Base-by-base conservation (phyloP, 2,113 vertebrate species). In the Heliornis fulica region DNA sequence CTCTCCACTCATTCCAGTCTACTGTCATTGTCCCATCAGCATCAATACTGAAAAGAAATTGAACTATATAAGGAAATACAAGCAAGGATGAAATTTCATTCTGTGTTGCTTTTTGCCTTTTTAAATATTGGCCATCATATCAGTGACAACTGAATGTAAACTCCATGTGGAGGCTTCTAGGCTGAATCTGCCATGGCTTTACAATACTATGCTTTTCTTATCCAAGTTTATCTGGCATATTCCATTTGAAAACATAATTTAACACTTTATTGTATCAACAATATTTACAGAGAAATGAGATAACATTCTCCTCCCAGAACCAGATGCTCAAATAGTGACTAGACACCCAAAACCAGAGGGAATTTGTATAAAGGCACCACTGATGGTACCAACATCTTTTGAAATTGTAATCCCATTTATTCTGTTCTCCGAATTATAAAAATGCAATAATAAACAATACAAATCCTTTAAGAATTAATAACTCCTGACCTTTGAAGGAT, bases 1-100 rank as follows among this genome's bases (percentile, higher is more conserved):
- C 98, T 60, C 98, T 98, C 99, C 99, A 99, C 83, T 99, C 99
- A 68, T 99, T 99, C 99, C 99, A 99, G 96, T 99, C 99, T 38
- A 99, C 98, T 87, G 99, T 98, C 98, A 99, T 99, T 23, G 98
- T 99, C 29, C 99, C 99, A 81, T 99, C 98, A 54, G 98, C 98
- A 97, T 99, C 99, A 89, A 99, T 99, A 94, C 99, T 99, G 95
- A 53, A 96, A 90, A 94, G 36, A 70, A 94, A 94, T 77, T 8
- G 18, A 86, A 81, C 22, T 40, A 63, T 13, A 22, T 82, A 31
- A 59, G 29, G 43, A 89, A 79, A 83, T 2, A 48, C 13, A 28
- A 43, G 25, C 19, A 46, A 13, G 5, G 7, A 59, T 41, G 18
- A 19, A 13, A 7, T 2, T 46, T 87, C 17, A 4, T 51, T 74